phyloP scores from a whole-genome alignment of 2,888 invertebrate genomes.

The Napeogenes sylphis region DNA sequence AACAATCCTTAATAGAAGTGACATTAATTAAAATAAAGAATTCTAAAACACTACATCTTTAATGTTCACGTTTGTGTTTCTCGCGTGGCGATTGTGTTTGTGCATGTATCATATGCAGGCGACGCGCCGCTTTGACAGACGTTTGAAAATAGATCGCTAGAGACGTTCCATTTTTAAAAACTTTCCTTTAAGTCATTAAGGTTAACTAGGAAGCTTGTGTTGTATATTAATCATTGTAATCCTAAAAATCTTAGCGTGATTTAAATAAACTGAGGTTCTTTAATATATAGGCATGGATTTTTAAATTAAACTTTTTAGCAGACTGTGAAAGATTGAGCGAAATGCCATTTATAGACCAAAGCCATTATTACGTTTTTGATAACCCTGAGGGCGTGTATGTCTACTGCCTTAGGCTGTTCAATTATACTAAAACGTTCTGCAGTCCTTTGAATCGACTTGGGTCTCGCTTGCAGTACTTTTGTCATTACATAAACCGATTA shows the following conservation, averaged over 20 bases:
- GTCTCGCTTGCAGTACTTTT: slow-evolving; percentile 15
- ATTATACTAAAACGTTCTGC: slow-evolving; percentile 10
- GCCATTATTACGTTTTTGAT: slow-evolving; percentile 2
- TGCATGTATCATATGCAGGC: slow-evolving; percentile 2
- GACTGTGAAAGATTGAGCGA: background rate
- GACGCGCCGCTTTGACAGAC: slow-evolving; percentile 37
- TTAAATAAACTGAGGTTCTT: slow-evolving; percentile 10
- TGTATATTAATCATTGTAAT: slow-evolving; percentile 15
- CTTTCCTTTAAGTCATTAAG: slow-evolving; percentile 31
- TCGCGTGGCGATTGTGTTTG: background rate
- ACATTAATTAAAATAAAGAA: too few species aligned
- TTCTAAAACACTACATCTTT: too few species aligned
- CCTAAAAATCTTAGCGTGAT: slow-evolving; percentile 1
- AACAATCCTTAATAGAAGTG: too few species aligned
- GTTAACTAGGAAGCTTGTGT: slow-evolving; percentile 21
- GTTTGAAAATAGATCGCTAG: slow-evolving; percentile 41
- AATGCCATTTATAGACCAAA: background rate
- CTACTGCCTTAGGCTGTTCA: slow-evolving; percentile 12
- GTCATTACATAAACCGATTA: slow-evolving; percentile 1
- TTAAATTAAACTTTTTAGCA: background rate
- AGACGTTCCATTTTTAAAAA: slow-evolving; percentile 1
- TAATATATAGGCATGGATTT: slow-evolving; percentile 6
- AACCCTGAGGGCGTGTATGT: slow-evolving; percentile 5
- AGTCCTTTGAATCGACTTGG: slow-evolving; percentile 4
- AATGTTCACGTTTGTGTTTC: background rate